Percentiles rank a stretch among this genome's conserved stretches.
phyloP scores from a whole-genome alignment of 2,113 vertebrate genomes.

The Callaeas wilsoni region DNA sequence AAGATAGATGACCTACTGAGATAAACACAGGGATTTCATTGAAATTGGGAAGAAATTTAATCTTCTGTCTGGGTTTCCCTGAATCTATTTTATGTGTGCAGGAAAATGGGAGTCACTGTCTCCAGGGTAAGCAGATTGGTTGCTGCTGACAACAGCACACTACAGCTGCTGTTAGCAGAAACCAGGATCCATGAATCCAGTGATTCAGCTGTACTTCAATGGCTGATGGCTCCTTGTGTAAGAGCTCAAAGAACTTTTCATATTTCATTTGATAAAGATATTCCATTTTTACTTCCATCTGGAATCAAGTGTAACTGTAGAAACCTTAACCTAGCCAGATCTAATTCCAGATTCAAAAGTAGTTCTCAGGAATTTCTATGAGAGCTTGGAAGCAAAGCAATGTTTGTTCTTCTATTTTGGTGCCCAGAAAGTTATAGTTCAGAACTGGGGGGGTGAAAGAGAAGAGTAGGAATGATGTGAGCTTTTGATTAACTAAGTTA shows the following conservation, averaged over 20 bases:
- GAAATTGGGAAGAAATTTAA: not conserved
- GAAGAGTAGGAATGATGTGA: not conserved
- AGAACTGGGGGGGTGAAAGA: not conserved
- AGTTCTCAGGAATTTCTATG: not conserved
- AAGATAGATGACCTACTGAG: not conserved
- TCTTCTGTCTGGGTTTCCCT: not conserved
- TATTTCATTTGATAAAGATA: not conserved
- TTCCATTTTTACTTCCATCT: not conserved
- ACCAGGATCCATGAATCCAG: not conserved
- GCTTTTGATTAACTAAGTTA: not conserved
- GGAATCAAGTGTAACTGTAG: not conserved
- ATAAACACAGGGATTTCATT: not conserved
- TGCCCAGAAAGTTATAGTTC: not conserved
- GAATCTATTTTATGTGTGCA: not conserved
- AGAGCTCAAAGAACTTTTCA: not conserved
- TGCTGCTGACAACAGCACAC: constrained; percentile 49
- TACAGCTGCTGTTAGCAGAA: constrained; percentile 15
- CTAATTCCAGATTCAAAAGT: not conserved
- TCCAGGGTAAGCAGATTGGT: constrained; percentile 23
- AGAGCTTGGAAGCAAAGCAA: not conserved
- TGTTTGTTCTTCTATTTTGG: not conserved
- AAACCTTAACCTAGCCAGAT: not conserved
- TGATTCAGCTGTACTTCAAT: not conserved
- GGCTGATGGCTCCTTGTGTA: not conserved
- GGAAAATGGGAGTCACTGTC: not conserved